Evolutionary conservation across 2,888 invertebrate species (phyloP).

Genomic region (Sicus ferrugineus): DNA sequence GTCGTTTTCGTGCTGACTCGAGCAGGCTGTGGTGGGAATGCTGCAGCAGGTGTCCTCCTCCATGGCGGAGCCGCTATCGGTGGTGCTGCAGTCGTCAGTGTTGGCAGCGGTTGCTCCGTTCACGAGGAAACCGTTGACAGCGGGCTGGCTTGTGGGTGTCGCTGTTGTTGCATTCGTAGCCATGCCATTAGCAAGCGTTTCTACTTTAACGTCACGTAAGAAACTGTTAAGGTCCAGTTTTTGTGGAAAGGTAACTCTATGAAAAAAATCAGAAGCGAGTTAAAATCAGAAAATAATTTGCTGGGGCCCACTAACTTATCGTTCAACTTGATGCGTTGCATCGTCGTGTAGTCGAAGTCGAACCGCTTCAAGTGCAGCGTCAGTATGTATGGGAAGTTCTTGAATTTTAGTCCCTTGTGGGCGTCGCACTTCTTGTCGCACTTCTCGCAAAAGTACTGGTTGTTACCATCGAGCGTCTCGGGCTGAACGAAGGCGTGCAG

Average conservation of each 20-base stretch:
- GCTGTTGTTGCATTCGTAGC: conserved; percentile 47
- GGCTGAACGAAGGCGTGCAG: conserved; percentile 83
- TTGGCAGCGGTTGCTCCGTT: conserved; percentile 63
- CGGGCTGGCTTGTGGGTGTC: conserved; percentile 19
- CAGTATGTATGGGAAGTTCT: conserved; percentile 84
- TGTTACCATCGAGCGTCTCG: conserved; percentile 81
- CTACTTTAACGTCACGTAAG: conserved; percentile 63
- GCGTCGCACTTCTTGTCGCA: conserved; percentile 89
- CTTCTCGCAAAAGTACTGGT: conserved; percentile 87
- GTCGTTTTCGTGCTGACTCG: conserved; percentile 62
- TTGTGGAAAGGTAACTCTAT: conserved; percentile 83
- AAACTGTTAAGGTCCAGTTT: conserved; percentile 80
- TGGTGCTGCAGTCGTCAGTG: conserved; percentile 72
- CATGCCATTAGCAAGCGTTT: conserved; percentile 41
- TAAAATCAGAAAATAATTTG: background rate
- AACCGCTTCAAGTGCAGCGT: conserved; percentile 89
- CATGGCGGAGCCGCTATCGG: conserved; percentile 75
- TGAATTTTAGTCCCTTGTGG: conserved; percentile 88
- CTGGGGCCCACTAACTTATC: conserved; percentile 71
- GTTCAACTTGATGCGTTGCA: conserved; percentile 86
- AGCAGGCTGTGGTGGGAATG: conserved; percentile 61
- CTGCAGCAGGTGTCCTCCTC: conserved; percentile 70
- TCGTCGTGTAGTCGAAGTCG: conserved; percentile 85
- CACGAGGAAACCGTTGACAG: conserved; percentile 40
- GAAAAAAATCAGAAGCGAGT: conserved; percentile 45